phyloP scores from a whole-genome alignment of 2,113 vertebrate genomes.

The Rallus limicola region DNA sequence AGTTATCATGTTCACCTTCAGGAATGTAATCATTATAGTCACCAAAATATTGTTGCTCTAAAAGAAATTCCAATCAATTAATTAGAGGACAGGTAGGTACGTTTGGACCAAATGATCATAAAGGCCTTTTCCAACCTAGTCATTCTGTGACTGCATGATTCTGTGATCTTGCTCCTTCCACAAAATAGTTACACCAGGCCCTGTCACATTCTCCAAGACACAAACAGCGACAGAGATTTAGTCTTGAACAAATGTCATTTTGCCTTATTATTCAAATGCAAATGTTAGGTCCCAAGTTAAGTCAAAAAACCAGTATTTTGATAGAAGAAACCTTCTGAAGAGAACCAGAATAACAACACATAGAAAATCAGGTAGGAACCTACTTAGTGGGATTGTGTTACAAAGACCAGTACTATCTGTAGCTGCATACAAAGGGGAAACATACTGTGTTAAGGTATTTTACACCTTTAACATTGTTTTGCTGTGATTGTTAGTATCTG shows the following conservation, averaged over 20 bases:
- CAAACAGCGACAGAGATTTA: background rate
- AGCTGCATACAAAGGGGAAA: background rate
- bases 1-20: background rate
- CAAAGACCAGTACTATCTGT: background rate
- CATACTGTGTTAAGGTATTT: background rate
- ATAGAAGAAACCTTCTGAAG: background rate
- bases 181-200: background rate
- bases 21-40: background rate
- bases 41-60: background rate
- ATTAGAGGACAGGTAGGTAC: background rate
- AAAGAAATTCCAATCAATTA: background rate
- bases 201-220: background rate
- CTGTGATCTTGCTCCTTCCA: background rate
- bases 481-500: background rate
- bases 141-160: too few relatives aligned
- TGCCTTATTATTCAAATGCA: background rate
- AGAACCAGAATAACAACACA: background rate
- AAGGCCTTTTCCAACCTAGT: too few relatives aligned
- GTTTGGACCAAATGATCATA: too few relatives aligned
- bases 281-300: background rate
- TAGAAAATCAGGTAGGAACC: constrained; percentile 6
- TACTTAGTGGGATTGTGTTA: background rate
- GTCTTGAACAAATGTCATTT: background rate
- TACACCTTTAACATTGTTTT: background rate
- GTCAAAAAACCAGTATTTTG: background rate